Base-by-base conservation (phyloP, 2,888 invertebrate species). In the Flexamia atlantica region DNA sequence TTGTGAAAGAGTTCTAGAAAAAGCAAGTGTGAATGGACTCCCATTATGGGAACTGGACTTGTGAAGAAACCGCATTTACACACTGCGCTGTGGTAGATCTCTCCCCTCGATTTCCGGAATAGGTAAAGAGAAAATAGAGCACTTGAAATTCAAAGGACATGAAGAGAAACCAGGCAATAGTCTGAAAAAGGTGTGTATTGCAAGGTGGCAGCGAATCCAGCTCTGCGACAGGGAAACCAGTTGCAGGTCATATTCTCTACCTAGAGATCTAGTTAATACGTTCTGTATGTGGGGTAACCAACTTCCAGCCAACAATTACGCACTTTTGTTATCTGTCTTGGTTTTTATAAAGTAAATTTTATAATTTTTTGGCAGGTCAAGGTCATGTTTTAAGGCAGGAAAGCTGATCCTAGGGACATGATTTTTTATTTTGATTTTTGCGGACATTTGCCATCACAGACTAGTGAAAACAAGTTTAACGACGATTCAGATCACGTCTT, bases 21-120 rank as follows among this genome's bases (percentile, higher is more conserved):
- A 64, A 64, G 64, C 28, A 64, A 28, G 64, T 64, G 64, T 64
- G 64, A 64, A 64, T 64, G 28, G 64, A 30, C 64, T 28, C 30
- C 64, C 28, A 28, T 64, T 28, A 20, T 28, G 17, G 64, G 30
- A 64, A 17, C 64, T 30, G 10, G 28, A 4, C 25, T 25, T 28
- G 14, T 64, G 30, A 64, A 64, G 64, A 64, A 64, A 64, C 64
- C 0, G 28, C 30, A 28, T 64, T 64, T 28, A 64, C 30, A 9
- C 25, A 28, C 30, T 4, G 28, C 53, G 23, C 64, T 14, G 23
- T 23, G 14, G 64, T 64, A 28, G 64, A 64, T 64, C 30, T 64
- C 64, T 14, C 64, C 64, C 5, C 10, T 28, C 12, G 64, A 64
- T 64, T 64, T 28, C 64, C 28, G 64, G 64, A 64, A 64, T 9